phyloP scores from a whole-genome alignment of 2,888 invertebrate species.

The Epinotia ramella region DNA sequence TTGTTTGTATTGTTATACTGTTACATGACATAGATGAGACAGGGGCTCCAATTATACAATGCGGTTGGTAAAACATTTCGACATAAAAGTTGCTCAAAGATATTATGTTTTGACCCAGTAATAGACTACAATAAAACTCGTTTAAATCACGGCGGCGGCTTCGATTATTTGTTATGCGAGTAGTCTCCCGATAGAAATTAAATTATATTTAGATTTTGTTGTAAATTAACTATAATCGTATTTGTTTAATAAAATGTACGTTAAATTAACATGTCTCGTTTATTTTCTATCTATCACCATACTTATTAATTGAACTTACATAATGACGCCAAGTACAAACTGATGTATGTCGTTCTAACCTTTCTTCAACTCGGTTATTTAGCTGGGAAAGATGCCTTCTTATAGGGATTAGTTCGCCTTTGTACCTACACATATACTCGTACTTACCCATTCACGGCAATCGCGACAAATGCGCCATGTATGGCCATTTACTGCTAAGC shows the following conservation, averaged over 20 bases:
- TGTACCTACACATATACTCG: too few relatives aligned
- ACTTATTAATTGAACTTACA: too few relatives aligned
- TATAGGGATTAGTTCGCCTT: too few relatives aligned
- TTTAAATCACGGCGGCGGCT: not conserved
- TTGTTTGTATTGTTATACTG: not conserved
- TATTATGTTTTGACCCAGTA: not conserved
- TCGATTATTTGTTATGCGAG: slow-evolving; percentile 10
- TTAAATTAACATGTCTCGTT: not conserved
- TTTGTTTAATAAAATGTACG: slow-evolving; percentile 36
- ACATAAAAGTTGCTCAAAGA: not conserved
- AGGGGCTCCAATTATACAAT: too few relatives aligned
- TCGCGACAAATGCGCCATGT: too few relatives aligned
- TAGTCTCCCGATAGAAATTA: slow-evolving; percentile 9
- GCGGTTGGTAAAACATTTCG: not conserved
- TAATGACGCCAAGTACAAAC: too few relatives aligned
- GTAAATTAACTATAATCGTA: slow-evolving; percentile 26
- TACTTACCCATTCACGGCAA: too few relatives aligned
- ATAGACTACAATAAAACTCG: not conserved
- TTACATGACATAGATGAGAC: too few relatives aligned
- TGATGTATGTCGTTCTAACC: too few relatives aligned
- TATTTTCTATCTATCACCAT: not conserved
- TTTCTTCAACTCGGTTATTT: too few relatives aligned
- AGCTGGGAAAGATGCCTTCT: too few relatives aligned
- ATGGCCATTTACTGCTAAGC: too few relatives aligned
- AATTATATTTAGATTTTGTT: slow-evolving; percentile 29